Evolutionary conservation across 2,888 invertebrate species (phyloP).

Genomic region (Leptinotarsa rubiginosa): DNA sequence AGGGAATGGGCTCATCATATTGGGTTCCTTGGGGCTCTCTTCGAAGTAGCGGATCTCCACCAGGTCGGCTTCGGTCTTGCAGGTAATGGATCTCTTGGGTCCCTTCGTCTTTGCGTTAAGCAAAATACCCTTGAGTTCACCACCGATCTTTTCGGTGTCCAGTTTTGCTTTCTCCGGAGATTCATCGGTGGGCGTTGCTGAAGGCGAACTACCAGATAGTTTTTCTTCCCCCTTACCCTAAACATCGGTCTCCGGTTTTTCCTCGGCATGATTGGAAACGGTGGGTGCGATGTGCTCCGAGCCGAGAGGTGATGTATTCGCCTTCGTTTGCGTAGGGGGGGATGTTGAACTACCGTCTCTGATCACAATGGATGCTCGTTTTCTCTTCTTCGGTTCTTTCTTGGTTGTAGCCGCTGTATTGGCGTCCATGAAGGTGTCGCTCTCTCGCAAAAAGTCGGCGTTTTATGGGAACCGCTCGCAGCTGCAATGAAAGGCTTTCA

Average conservation of each 20-base stretch:
- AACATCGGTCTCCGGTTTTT: constrained; percentile 48
- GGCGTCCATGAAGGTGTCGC: constrained; percentile 94
- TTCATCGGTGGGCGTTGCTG: too few relatives aligned
- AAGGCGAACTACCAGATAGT: constrained; percentile 6
- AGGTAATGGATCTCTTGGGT: constrained; percentile 80
- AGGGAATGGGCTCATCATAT: too few relatives aligned
- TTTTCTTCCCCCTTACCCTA: constrained; percentile 48
- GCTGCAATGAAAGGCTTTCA: constrained; percentile 62
- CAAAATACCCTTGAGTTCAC: constrained; percentile 81
- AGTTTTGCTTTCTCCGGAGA: too few relatives aligned
- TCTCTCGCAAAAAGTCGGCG: constrained; percentile 85
- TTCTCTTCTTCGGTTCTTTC: constrained; percentile 62
- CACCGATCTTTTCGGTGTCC: constrained; percentile 37
- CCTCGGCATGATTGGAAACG: constrained; percentile 50
- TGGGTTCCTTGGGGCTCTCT: constrained; percentile 54
- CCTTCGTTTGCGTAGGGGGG: constrained; percentile 53
- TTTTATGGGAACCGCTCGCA: constrained; percentile 61
- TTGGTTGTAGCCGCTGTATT: constrained; percentile 72
- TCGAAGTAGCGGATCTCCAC: constrained; percentile 89
- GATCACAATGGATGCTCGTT: constrained; percentile 77
- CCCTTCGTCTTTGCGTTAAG: constrained; percentile 80
- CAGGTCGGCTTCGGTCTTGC: constrained; percentile 83
- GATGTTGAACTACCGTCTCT: constrained; percentile 69
- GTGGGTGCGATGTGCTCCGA: constrained; percentile 71
- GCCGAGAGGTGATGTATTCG: constrained; percentile 59